A percentile compares a stretch with the other conserved stretches of the same genome.
Conservation (phyloP, 1,140 invertebrate species). For the Drosophila ambigua region DNA sequence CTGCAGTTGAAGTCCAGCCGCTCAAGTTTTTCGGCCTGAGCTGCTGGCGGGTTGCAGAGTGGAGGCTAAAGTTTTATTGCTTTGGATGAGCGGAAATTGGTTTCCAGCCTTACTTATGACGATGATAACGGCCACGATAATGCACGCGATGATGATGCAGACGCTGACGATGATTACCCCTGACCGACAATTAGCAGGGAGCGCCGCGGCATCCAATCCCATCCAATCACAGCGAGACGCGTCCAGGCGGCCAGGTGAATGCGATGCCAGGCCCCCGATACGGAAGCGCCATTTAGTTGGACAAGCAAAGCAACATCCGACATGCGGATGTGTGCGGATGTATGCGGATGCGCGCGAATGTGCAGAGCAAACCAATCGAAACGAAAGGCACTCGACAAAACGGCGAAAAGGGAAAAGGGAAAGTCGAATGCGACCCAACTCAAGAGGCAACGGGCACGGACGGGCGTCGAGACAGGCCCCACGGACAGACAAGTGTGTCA, state of each 20-base stretch:
- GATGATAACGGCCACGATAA: slow-evolving; percentile 5
- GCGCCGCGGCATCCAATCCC: slow-evolving; percentile 56
- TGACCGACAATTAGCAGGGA: background rate
- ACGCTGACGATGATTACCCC: slow-evolving; percentile 1
- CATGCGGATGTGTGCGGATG: slow-evolving; percentile 27
- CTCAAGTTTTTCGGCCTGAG: no score
- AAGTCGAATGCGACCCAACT: slow-evolving; percentile 61
- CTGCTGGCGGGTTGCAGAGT: no score
- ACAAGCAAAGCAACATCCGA: slow-evolving; percentile 60
- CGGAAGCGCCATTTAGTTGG: slow-evolving; percentile 52
- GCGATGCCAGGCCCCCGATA: slow-evolving; percentile 20
- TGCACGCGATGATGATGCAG: slow-evolving; percentile 5
- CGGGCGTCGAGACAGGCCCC: slow-evolving; percentile 62
- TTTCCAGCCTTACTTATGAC: slow-evolving; percentile 35
- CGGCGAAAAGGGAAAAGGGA: background rate
- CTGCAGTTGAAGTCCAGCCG: slow-evolving; percentile 35
- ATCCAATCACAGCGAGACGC: slow-evolving; percentile 59
- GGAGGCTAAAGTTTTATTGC: slow-evolving; percentile 60
- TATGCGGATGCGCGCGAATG: slow-evolving; percentile 10
- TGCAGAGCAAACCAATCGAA: slow-evolving; percentile 31
- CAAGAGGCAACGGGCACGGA: slow-evolving; percentile 55
- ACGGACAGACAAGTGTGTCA: slow-evolving; percentile 44
- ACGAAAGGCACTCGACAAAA: slow-evolving; percentile 43
- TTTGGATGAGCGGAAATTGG: slow-evolving; percentile 42
- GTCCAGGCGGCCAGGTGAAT: background rate